Evolutionary conservation across 2,888 invertebrate species (phyloP).

Genomic region (Parnassius apollo): DNA sequence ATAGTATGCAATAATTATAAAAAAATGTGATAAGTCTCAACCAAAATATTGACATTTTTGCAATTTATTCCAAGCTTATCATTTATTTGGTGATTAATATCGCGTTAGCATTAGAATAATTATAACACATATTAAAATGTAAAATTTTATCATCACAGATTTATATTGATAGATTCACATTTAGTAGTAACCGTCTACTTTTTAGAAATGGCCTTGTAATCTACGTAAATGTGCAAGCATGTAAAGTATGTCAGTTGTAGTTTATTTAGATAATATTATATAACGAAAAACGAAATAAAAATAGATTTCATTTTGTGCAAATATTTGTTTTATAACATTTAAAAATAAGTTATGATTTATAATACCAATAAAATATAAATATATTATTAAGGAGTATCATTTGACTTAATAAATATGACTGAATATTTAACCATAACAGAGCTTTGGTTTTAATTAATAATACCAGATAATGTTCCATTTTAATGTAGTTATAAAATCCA

Average conservation of each 20-base stretch:
- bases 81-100: background rate
- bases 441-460: no score
- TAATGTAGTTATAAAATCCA: no score
- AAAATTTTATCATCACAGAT: slow-evolving; percentile 34
- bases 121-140: slow-evolving; percentile 21
- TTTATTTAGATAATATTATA: slow-evolving; percentile 52
- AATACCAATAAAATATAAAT: slow-evolving; percentile 46
- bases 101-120: background rate
- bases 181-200: slow-evolving; percentile 38
- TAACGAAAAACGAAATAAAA: slow-evolving; percentile 57
- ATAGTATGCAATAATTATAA: slow-evolving; percentile 14
- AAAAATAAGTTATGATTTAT: slow-evolving; percentile 61
- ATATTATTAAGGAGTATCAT: background rate
- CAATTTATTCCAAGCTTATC: slow-evolving; percentile 19
- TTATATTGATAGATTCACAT: slow-evolving; percentile 30
- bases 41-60: slow-evolving; percentile 20
- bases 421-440: no score
- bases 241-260: slow-evolving; percentile 64
- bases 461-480: no score
- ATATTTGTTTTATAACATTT: slow-evolving; percentile 71
- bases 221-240: slow-evolving; percentile 72
- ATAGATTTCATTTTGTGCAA: slow-evolving; percentile 63
- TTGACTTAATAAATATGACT: no score
- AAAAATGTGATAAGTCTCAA: slow-evolving; percentile 22
- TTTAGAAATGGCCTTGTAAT: slow-evolving; percentile 63